Evolutionary conservation across 2,113 vertebrate genomes (phyloP).

Genomic region (Paralichthys olivaceus): DNA sequence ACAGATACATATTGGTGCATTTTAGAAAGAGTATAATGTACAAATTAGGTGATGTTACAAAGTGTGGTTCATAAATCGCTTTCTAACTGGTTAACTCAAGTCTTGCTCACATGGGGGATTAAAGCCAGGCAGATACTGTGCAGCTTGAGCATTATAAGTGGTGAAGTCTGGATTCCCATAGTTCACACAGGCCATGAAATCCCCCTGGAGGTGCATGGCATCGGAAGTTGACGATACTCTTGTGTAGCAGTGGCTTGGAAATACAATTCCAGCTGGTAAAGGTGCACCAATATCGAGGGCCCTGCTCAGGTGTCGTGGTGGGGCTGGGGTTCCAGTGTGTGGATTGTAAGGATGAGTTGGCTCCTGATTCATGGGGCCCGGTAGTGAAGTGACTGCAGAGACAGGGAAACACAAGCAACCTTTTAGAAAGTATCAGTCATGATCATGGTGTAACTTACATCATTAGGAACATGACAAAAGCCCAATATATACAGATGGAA

Average conservation of each 20-base stretch:
- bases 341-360: slow-evolving; percentile 68
- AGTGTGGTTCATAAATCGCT: background rate
- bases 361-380: slow-evolving; percentile 69
- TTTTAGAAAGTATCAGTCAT: background rate
- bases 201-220: slow-evolving; percentile 61
- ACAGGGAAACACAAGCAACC: background rate
- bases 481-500: too few species aligned
- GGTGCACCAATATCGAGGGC: slow-evolving; percentile 50
- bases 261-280: slow-evolving; percentile 51
- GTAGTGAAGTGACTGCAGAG: slow-evolving; percentile 40
- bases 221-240: slow-evolving; percentile 60
- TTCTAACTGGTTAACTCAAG: background rate
- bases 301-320: slow-evolving; percentile 77
- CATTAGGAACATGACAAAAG: too few species aligned
- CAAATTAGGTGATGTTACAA: background rate
- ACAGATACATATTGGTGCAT: too few species aligned
- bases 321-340: slow-evolving; percentile 75
- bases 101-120: slow-evolving; percentile 78
- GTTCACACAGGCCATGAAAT: slow-evolving; percentile 53
- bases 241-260: slow-evolving; percentile 66
- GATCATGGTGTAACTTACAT: too few species aligned
- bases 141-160: slow-evolving; percentile 61
- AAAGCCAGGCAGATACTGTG: slow-evolving; percentile 75
- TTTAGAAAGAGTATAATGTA: background rate
- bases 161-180: slow-evolving; percentile 63